These are phyloP conservation scores for Anarhynchus alexandrinus DNA, from an alignment of 2,113 vertebrate genomes.

Conservation along the genomic window DNA sequence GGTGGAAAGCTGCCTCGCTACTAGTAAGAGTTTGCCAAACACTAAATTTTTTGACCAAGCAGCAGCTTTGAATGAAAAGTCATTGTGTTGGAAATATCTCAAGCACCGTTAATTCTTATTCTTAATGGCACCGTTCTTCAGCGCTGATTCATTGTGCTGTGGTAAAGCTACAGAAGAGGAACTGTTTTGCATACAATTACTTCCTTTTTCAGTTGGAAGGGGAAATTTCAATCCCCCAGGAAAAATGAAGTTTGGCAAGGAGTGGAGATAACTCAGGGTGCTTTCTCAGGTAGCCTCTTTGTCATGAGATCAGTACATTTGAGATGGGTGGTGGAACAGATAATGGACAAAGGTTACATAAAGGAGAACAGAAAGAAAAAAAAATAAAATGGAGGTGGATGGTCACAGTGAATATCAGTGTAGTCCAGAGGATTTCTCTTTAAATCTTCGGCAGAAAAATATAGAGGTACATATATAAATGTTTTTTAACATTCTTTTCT, in stretches of 20 bases:
- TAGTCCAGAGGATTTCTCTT: not conserved
- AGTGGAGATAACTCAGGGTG: not conserved
- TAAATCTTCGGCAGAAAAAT: not conserved
- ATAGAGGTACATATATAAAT: not conserved
- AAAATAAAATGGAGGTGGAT: not conserved
- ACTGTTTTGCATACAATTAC: not conserved
- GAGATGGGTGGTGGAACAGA: not conserved
- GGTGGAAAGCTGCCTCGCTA: not conserved
- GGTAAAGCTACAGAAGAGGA: not conserved
- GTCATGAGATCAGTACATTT: not conserved
- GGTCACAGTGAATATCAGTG: not conserved
- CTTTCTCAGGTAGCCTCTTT: not conserved
- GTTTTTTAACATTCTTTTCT: not conserved
- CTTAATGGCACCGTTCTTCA: not conserved
- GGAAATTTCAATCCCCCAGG: not conserved
- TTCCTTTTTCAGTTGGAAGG: not conserved
- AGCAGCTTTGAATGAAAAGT: not conserved
- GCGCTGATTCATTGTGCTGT: fast-evolving
- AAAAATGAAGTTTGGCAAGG: not conserved
- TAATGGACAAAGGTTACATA: not conserved
- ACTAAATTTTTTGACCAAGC: not conserved
- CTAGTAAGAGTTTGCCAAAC: not conserved
- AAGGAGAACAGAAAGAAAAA: not conserved
- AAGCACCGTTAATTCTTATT: not conserved
- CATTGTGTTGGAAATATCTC: not conserved